These are phyloP conservation scores for Cydia fagiglandana DNA, from an alignment of 1,140 invertebrate species.

Conservation along the genomic window DNA sequence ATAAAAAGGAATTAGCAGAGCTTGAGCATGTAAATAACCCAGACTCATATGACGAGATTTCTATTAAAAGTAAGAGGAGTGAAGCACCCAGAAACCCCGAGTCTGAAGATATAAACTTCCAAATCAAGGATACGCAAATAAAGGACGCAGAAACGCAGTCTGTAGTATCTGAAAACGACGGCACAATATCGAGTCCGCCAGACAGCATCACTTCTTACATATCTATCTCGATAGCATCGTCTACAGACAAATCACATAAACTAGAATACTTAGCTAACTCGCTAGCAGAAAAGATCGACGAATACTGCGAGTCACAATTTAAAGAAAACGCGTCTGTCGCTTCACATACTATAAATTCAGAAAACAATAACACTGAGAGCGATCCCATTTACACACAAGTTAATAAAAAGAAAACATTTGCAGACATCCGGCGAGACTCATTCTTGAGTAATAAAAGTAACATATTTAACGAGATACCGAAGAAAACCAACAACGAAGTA, in stretches of 20 bases:
- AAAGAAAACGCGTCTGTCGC: conserved; percentile 59
- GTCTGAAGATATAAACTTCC: conserved; percentile 33
- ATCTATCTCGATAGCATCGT: conserved; percentile 73
- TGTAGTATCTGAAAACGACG: conserved; percentile 72
- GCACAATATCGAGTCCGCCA: conserved; percentile 67
- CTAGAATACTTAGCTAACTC: conserved; percentile 78
- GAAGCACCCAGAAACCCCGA: conserved; percentile 41
- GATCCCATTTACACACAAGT: conserved; percentile 69
- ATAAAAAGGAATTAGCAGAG: conserved; percentile 44
- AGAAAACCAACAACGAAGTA: conserved; percentile 53
- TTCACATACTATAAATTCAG: conserved; percentile 48
- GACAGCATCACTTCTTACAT: conserved; percentile 78
- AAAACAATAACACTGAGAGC: conserved; percentile 51
- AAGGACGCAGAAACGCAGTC: conserved; percentile 60
- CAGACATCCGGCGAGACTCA: conserved; percentile 65
- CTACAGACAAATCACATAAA: conserved; percentile 72
- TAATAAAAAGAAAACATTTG: conserved; percentile 70
- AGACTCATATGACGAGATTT: conserved; percentile 56
- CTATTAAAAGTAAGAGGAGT: conserved; percentile 49
- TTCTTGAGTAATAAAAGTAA: conserved; percentile 56
- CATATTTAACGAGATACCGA: conserved; percentile 53
- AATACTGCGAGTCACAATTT: conserved; percentile 77
- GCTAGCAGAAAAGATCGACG: conserved; percentile 77
- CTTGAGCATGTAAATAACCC: conserved; percentile 41
- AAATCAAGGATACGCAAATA: conserved; percentile 38